Conservation (phyloP, 2,888 invertebrate genomes). For the Artemia sinica region DNA sequence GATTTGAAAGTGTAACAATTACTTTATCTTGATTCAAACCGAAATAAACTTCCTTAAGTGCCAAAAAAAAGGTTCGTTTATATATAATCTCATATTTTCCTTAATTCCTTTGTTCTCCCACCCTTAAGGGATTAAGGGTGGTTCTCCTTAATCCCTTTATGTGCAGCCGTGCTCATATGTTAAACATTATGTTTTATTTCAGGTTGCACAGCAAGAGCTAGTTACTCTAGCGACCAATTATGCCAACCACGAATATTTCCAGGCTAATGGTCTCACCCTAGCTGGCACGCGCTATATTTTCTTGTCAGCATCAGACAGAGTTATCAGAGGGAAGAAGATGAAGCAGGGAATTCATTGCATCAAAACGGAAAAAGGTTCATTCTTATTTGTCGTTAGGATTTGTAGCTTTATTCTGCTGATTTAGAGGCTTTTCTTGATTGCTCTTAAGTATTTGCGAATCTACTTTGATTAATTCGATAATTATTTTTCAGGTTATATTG, state of each 20-base stretch:
- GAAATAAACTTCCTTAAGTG: no score
- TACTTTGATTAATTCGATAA: no score
- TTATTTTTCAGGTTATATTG: no score
- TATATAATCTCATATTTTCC: no score
- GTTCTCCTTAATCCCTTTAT: not conserved
- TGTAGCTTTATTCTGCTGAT: not conserved
- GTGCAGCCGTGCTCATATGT: not conserved
- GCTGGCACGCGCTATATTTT: slow-evolving; percentile 84
- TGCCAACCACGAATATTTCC: slow-evolving; percentile 70
- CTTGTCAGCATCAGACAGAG: slow-evolving; percentile 81
- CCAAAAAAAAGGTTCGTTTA: no score
- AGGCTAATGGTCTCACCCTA: slow-evolving; percentile 76
- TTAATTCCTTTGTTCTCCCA: no score
- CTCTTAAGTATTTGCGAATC: no score
- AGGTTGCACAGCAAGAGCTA: slow-evolving; percentile 83
- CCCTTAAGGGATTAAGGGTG: no score
- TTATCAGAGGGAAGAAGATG: slow-evolving; percentile 80
- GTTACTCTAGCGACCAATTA: slow-evolving; percentile 74
- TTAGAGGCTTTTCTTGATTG: not conserved
- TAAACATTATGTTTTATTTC: slow-evolving; percentile 30
- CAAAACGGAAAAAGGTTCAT: slow-evolving; percentile 77
- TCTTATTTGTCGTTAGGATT: not conserved
- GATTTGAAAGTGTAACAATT: no score
- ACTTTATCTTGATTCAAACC: no score
- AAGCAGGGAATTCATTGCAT: slow-evolving; percentile 88